Base-by-base conservation (phyloP, 1,140 invertebrate species). In the Euwallacea similis region DNA sequence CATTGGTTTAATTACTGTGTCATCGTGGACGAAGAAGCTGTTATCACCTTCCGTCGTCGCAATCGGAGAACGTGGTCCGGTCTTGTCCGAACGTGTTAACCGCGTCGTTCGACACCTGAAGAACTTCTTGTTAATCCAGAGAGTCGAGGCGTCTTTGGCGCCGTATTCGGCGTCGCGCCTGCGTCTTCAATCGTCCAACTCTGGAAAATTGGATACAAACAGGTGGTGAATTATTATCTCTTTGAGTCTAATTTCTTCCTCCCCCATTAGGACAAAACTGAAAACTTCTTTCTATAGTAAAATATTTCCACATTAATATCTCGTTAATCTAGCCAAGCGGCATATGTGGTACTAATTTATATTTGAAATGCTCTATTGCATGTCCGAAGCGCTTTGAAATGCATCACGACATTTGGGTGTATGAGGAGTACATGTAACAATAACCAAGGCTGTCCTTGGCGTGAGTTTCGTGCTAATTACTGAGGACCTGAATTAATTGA, bases 1-100 rank as follows among this genome's bases (percentile, higher is more conserved):
- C 9, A n/a, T 11, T 59, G 15, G 9, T 59, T 50, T 50, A 50
- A 59, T 21, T 59, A 59, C 15, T 59, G 56, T 59, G 56, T 16
- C 56, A 59, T 41, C 56, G 33, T 21, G 33, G 56, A 11, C 33
- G 56, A 41, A 21, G 56, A 41, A 16, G 33, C 10, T 16, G 10
- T 21, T 59, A 41, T 16, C 15, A 41, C 33, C 56, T 59, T 59
- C 15, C 56, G 56, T 59, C 33, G 15, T 15, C 33, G 15, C 56
- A 21, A 21, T 21, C 33, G 56, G 56, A 59, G 56, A 59, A 16
- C 33, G 56, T 59, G 9, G 56, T 59, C 15, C 10, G 9, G 56
- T 16, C 56, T 50, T 2, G 9, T 11, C 9, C 46, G 46, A 50
- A 6, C 46, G 46, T 50, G 46, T 10, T 13, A 50, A 50, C 46